Percentiles rank a stretch among this genome's conserved stretches.
Conservation (phyloP, 2,888 invertebrate genomes). For the Leptopterna dolabrata region DNA sequence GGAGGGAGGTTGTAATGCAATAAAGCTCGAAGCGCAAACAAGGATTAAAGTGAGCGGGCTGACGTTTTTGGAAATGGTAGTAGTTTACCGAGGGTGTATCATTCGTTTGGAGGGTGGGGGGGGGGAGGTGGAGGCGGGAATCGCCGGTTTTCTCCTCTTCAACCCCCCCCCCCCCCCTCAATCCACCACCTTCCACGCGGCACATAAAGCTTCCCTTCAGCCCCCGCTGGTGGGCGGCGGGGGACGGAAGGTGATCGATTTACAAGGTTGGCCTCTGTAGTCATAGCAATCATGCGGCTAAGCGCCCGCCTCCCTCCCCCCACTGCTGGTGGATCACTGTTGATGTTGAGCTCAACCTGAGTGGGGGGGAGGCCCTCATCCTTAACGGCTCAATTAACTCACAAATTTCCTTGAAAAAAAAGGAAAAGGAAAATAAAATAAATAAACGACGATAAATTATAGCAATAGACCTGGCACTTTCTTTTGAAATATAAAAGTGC, state of each 20-base stretch:
- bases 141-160: background rate
- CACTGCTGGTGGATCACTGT: background rate
- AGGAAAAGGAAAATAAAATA: too few species aligned
- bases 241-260: constrained; percentile 47
- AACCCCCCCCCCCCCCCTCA: background rate
- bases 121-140: constrained; percentile 2
- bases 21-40: constrained; percentile 56
- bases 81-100: constrained; percentile 34
- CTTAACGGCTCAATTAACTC: background rate
- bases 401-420: too few species aligned
- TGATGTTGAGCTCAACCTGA: too few species aligned
- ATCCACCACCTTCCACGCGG: too few species aligned
- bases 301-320: constrained; percentile 14
- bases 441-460: too few species aligned
- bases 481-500: too few species aligned
- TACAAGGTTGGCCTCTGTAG: constrained; percentile 56
- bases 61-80: constrained; percentile 50
- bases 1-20: constrained; percentile 54
- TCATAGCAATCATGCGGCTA: constrained; percentile 57
- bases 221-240: background rate
- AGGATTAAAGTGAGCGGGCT: constrained; percentile 54
- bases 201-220: background rate
- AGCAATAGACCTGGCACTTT: too few species aligned
- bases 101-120: background rate
- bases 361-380: too few species aligned